Conservation (phyloP, 2,797 vertebrate species). For the Ara ararauna region DNA sequence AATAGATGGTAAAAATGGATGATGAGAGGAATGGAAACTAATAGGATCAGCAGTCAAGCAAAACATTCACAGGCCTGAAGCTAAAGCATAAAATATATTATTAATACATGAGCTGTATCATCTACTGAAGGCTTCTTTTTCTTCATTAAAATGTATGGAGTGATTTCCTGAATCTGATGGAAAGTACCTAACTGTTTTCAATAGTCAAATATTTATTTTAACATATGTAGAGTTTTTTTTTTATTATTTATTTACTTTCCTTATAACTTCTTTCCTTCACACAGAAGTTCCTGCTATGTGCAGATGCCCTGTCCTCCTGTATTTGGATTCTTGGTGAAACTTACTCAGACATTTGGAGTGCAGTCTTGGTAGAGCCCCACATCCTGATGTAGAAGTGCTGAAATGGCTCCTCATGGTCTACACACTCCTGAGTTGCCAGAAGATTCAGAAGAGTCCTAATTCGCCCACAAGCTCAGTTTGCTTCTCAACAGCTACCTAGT, state of each 20-base stretch:
- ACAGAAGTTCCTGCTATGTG: not conserved
- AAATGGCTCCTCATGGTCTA: not conserved
- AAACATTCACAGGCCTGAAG: constrained; percentile 17
- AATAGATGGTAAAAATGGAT: not conserved
- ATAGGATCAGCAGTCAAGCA: not conserved
- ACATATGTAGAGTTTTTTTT: not conserved
- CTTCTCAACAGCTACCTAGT: not conserved
- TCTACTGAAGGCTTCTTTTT: not conserved
- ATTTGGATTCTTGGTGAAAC: not conserved
- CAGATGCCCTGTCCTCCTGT: not conserved
- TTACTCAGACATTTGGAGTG: fast-evolving
- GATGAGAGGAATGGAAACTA: not conserved
- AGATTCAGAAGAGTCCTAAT: not conserved
- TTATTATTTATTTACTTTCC: not conserved
- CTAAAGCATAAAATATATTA: not conserved
- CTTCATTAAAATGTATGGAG: not conserved
- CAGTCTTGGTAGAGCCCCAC: not conserved
- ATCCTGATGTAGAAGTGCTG: fast-evolving
- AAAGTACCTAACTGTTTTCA: not conserved
- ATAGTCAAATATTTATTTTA: not conserved
- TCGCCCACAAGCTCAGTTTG: not conserved
- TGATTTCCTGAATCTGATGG: not conserved
- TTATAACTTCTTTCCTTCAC: not conserved
- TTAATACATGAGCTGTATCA: fast-evolving
- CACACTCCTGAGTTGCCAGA: fast-evolving